Conservation (phyloP, 35 echinoderm and acorn worm species). For the Heliocidaris erythrogramma region DNA sequence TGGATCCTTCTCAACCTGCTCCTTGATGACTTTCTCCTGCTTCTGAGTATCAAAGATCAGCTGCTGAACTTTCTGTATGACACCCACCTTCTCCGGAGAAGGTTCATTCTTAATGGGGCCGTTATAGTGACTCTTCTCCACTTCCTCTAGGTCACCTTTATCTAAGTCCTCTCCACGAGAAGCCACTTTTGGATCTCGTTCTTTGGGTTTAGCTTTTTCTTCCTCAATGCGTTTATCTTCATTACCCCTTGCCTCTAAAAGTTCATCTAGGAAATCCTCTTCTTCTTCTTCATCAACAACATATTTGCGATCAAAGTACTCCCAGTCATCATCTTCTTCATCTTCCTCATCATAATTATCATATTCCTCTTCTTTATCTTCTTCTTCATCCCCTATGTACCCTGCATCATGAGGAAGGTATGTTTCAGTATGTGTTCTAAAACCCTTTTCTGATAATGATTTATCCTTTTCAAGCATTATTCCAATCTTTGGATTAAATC, state of each 20-base stretch:
- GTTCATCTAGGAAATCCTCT: conserved; percentile 39
- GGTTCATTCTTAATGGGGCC: conserved; percentile 25
- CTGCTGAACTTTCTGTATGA: conserved; percentile 1
- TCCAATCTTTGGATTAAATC: neutral
- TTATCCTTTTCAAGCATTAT: neutral
- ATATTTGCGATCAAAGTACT: neutral
- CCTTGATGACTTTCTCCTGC: conserved; percentile 7
- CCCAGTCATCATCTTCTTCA: conserved; percentile 30
- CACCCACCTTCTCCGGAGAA: neutral
- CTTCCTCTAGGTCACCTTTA: conserved; percentile 33
- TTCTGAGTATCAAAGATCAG: conserved; percentile 11
- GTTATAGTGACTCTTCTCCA: conserved; percentile 33
- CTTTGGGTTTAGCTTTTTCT: neutral
- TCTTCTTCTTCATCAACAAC: conserved; percentile 27
- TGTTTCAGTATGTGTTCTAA: neutral
- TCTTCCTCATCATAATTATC: neutral
- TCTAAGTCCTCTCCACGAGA: conserved; percentile 34
- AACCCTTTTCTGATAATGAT: neutral
- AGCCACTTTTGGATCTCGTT: neutral
- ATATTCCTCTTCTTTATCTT: neutral
- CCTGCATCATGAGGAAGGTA: conserved; percentile 39
- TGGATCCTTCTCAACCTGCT: neutral
- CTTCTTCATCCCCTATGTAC: neutral
- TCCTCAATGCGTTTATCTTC: conserved; percentile 15
- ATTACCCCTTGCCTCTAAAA: neutral